Evolutionary conservation across 2,797 vertebrate species (phyloP), one percentile per base, ranked within the genome.

Genomic region (Acrossocheilus wenchowensis): DNA sequence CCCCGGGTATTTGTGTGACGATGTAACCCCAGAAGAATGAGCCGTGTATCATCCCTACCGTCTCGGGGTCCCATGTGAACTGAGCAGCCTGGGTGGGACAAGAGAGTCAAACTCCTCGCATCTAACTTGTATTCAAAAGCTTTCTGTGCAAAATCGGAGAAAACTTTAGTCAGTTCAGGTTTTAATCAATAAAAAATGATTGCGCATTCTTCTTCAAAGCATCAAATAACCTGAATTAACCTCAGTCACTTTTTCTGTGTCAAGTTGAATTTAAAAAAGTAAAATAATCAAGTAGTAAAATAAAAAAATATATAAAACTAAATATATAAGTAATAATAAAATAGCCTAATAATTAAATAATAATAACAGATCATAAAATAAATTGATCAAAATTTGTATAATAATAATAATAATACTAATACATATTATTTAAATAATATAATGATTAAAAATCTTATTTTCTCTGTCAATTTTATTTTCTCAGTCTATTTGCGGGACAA

Each of bases 21-120:
- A 98, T 98, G 92, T 98, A 98, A 72, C 97, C 97, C 97, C 97
- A 98, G 93, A 98, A 98, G 92, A 98, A 98, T 82, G 97, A 95
- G 87, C 97, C 97, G 0, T 98, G 97, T 87, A 98, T 98, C 96
- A 98, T 97, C 75, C 97, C 97, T 77, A 98, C 97, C 0, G 97
- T 98, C 92, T 98, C 97, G 0, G 97, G 97, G 88, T 98, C 97
- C 97, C 97, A 99, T 89, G 91, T 95, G 93, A 98, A 99, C 93
- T 97, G 96, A 72, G 97, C 96, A 83, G 93, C 96, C 97, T 98
- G 92, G 21, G 88, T 26, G 88, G 69, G 82, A 81, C 82, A 21
- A 86, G 10, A 71, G 50, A 43, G 52, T 39, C 82, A 75, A 34
- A 74, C 52, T 83, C 21, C 19, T 64, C 11, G 30, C 50, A 34